phyloP scores from a whole-genome alignment of 2,888 invertebrate genomes.

The Athrips mouffetella region DNA sequence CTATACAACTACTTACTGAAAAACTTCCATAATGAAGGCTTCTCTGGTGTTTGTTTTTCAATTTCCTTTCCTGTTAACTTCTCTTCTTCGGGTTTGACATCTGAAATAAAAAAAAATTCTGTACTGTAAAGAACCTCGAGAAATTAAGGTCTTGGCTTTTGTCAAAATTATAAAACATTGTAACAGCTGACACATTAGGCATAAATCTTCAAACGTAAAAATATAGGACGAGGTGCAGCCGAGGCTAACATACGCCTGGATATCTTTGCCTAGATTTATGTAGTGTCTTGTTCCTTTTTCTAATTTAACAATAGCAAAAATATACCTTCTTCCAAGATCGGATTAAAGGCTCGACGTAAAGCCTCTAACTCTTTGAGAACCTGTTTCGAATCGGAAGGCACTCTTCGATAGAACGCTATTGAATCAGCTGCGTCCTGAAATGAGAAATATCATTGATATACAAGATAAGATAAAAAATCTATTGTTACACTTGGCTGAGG shows the following conservation, averaged over 20 bases:
- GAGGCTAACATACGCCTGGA: too few species aligned
- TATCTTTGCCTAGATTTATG: not conserved
- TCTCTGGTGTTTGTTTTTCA: slow-evolving; percentile 24
- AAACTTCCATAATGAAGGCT: slow-evolving; percentile 42
- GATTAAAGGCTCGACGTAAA: slow-evolving; percentile 37
- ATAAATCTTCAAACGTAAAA: too few species aligned
- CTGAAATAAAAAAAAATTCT: not conserved
- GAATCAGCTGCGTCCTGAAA: slow-evolving; percentile 50
- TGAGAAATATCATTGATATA: too few species aligned
- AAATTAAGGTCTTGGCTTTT: too few species aligned
- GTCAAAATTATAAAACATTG: too few species aligned
- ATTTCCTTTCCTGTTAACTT: slow-evolving; percentile 24
- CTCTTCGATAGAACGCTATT: slow-evolving; percentile 46
- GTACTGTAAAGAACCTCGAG: too few species aligned
- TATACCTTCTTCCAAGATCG: slow-evolving; percentile 31
- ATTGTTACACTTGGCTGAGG: too few species aligned
- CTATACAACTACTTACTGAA: slow-evolving; percentile 51
- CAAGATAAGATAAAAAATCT: too few species aligned
- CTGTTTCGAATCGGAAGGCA: slow-evolving; percentile 37
- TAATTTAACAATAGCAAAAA: not conserved
- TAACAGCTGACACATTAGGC: too few species aligned
- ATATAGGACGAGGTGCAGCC: too few species aligned
- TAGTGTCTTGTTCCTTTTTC: not conserved
- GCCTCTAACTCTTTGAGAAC: slow-evolving; percentile 40
- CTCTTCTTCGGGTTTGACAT: slow-evolving; percentile 22